Evolutionary conservation across 2,888 invertebrate genomes (phyloP), one percentile per base, ranked within the genome.

Genomic region (Patella caerulea): DNA sequence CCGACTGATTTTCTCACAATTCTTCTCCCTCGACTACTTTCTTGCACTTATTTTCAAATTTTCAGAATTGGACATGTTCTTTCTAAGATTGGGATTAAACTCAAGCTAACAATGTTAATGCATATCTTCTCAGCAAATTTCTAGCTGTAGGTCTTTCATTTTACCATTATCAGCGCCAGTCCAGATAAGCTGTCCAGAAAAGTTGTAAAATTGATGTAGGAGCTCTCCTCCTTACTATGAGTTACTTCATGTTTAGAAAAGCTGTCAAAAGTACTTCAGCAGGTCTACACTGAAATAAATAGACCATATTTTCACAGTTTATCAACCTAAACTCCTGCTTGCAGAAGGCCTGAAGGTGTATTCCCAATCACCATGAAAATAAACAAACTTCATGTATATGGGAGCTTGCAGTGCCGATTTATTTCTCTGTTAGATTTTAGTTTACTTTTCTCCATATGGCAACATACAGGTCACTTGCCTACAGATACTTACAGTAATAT

Each of bases 251-350:
- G 65, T 65, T 65, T 65, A 65, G 19, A 24, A 19, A 24, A 65
- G 14, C 65, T 65, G 65, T 65, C 65, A 65, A 14, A 65, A 65
- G 24, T 24, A 65, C 65, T 65, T 65, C 65, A 65, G 24, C 65
- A 65, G 65, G 65, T 65, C 24, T 65, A 24, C 24, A 69, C 53
- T 71, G 45, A 73, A 75, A 72, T 78, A 80, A 80, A 80, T 77
- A 80, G 72, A 74, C 74, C 72, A 69, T 80, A 78, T 80, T 80
- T 80, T 78, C 76, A 80, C 78, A 80, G 78, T 78, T 80, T 76
- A 74, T 65, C 65, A 65, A 65, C 24, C 65, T 65, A 65, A 65
- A 65, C 65, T 65, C 65, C 24, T 24, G 24, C 65, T 65, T 24
- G 19, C 65, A 65, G 65, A 65, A 24, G 19, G 24, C 24, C 65